Evolutionary conservation across 64 coral and sea anemone species (phyloP), one percentile per base, ranked within the genome.

Genomic region (Dendronephthya gigantea): DNA sequence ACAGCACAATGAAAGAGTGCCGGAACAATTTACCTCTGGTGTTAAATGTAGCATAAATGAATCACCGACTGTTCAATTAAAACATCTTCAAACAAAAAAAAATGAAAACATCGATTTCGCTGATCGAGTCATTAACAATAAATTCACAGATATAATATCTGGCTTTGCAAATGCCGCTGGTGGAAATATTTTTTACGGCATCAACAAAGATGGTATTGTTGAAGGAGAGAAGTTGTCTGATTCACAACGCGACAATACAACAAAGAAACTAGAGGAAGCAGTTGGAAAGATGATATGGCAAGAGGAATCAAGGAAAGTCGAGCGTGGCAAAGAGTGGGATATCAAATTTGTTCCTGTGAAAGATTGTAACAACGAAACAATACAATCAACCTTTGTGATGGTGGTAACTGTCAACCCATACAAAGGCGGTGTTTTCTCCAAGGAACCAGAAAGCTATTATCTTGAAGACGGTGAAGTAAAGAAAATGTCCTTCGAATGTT

Each of bases 401-500:
- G 72, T 79, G 22, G 36, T 79, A 1, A 36, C 15, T 39, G 15
- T 79, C 0, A 33, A 29, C 32, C 15, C 32, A 11, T 79, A 29
- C 22, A 10, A 12, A 15, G 72, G 72, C 27, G 72, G 72, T 15
- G 72, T 79, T 30, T 79, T 79, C 72, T 35, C 36, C 6, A 19
- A 34, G 4, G 72, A 79, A 79, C 72, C 72, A 16, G 72, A 79
- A 34, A 79, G 72, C 37, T 79, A 79, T 35, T 79, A 79, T 79
- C 34, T 79, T 19, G 25, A 62, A 27, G 55, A 27, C 0, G 55
- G 19, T 0, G 25, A 62, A 23, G 55, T 62, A 62, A 45, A n/a
- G n/a, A n/a, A n/a, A n/a, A n/a, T n/a, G n/a, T n/a, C n/a, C n/a
- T n/a, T n/a, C n/a, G n/a, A n/a, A n/a, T n/a, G n/a, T n/a, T n/a